Evolutionary conservation across 2,113 vertebrate genomes (phyloP).

Genomic region (Alligator mississippiensis): DNA sequence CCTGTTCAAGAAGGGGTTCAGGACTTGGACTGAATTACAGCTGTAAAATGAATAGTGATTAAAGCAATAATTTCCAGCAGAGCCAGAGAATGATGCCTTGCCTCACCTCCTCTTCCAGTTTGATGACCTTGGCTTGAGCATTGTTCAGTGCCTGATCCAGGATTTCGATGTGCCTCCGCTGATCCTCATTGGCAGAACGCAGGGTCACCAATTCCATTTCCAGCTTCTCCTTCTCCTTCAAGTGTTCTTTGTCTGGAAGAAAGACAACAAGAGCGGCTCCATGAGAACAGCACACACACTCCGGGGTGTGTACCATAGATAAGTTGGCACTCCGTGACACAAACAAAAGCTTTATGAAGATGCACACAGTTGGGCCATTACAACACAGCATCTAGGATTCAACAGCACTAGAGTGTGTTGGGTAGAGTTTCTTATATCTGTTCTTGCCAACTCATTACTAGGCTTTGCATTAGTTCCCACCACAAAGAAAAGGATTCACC

Average conservation of each 20-base stretch:
- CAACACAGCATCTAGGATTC: not conserved
- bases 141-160: constrained; percentile 87
- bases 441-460: not conserved
- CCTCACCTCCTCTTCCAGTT: constrained; percentile 88
- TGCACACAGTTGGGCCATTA: not conserved
- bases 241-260: constrained; percentile 81
- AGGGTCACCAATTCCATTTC: constrained; percentile 83
- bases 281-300: constrained; percentile 29
- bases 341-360: not conserved
- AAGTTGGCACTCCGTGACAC: constrained; percentile 32
- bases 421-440: not conserved
- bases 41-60: not conserved
- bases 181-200: constrained; percentile 83
- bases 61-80: not conserved
- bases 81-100: not conserved
- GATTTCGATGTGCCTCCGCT: constrained; percentile 86
- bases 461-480: rapidly evolving
- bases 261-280: constrained; percentile 44
- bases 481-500: not conserved
- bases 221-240: constrained; percentile 86
- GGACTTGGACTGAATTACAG: not conserved
- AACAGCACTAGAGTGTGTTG: rapidly evolving
- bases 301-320: not conserved
- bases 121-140: constrained; percentile 85
- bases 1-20: not conserved